A percentile compares a stretch with the other conserved stretches of the same genome.
phyloP scores from a whole-genome alignment of 1,140 invertebrate species.

The Bombyx mori region ASM3026992v2 NC_085135.1:5117501-5118000 shows the following conservation, averaged over 20 bases:
- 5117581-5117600: conserved; percentile 8
- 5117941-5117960: neutral
- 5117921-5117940: conserved; percentile 10
- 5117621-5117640: conserved; percentile 3
- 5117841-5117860: neutral
- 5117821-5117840: neutral
- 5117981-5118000: conserved; percentile 5
- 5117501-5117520: conserved; percentile 9
- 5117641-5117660: neutral
- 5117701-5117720: conserved; percentile 17
- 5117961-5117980: neutral
- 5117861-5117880: conserved; percentile 6
- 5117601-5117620: conserved; percentile 6
- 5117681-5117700: conserved; percentile 39
- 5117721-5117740: conserved; percentile 7
- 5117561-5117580: conserved; percentile 10
- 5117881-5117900: conserved; percentile 6
- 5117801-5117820: neutral
- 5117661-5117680: conserved; percentile 9
- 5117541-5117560: conserved; percentile 9
- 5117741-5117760: conserved; percentile 22
- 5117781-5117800: conserved; percentile 3
- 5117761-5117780: conserved; percentile 19
- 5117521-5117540: conserved; percentile 9
- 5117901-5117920: conserved; percentile 3